Evolutionary conservation across 2,113 vertebrate species (phyloP).

Genomic region (Festucalex cinctus): DNA sequence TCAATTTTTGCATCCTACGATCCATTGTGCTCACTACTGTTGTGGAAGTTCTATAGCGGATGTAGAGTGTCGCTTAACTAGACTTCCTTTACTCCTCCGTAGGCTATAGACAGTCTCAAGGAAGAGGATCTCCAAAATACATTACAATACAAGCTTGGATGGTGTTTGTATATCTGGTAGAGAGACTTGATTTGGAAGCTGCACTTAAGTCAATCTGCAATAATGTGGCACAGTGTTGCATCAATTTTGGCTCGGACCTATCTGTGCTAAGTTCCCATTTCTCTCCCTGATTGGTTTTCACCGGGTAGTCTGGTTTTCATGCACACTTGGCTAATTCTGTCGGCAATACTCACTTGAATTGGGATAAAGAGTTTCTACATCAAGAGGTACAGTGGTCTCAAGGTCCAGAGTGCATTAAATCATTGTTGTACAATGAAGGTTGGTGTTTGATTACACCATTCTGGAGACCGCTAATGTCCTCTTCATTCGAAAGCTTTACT

Average conservation of each 20-base stretch:
- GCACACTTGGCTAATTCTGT: too few relatives aligned
- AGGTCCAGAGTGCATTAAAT: neutral
- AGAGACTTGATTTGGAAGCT: too few relatives aligned
- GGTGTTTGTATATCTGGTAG: neutral
- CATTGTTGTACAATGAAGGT: neutral
- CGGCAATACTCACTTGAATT: too few relatives aligned
- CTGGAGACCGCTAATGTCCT: constrained; percentile 4
- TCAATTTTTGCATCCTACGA: too few relatives aligned
- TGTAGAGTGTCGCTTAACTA: neutral
- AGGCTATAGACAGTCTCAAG: constrained; percentile 31
- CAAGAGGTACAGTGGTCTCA: neutral
- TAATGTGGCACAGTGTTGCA: too few relatives aligned
- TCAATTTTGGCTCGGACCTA: too few relatives aligned
- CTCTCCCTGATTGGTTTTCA: too few relatives aligned
- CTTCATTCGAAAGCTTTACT: constrained; percentile 23
- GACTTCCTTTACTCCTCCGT: constrained; percentile 11
- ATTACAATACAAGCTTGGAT: neutral
- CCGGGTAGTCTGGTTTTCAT: too few relatives aligned
- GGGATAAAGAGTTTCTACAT: too few relatives aligned
- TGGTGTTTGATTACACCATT: neutral
- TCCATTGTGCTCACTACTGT: neutral
- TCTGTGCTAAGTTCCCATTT: too few relatives aligned
- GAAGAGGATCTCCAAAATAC: constrained; percentile 15
- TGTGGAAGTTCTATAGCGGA: neutral
- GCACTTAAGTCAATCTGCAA: neutral